A percentile compares a stretch with the other conserved stretches of the same genome.
Conservation (phyloP, 1,140 invertebrate genomes). For the Dufourea novaeangliae region DNA sequence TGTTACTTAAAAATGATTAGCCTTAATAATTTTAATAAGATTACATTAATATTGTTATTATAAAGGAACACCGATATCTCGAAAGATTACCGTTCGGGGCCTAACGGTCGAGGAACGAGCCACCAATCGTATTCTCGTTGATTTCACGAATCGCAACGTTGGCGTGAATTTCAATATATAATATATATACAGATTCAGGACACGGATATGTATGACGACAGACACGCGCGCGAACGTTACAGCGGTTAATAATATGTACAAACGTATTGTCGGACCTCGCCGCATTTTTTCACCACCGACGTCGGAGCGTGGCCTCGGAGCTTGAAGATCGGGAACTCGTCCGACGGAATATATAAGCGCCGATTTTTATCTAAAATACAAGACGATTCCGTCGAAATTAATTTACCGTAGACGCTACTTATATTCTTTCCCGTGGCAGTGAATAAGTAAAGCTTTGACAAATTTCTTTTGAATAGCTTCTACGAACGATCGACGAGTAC, state of each 20-base stretch:
- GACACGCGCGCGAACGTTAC: constrained; percentile 48
- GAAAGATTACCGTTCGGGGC: background rate
- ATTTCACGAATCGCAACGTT: constrained; percentile 11
- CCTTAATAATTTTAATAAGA: too few relatives aligned
- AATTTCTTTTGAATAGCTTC: background rate
- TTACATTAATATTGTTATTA: too few relatives aligned
- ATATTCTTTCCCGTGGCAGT: constrained; percentile 14
- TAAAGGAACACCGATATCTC: too few relatives aligned
- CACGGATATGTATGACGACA: constrained; percentile 74
- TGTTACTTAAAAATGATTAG: background rate
- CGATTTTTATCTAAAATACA: background rate
- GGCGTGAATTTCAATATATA: background rate
- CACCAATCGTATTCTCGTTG: constrained; percentile 54
- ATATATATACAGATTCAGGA: constrained; percentile 69
- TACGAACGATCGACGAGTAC: background rate
- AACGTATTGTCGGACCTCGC: constrained; percentile 61
- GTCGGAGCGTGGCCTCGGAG: background rate
- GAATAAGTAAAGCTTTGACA: background rate
- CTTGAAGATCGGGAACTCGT: constrained; percentile 16
- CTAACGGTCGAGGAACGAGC: constrained; percentile 8
- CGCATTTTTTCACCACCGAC: constrained; percentile 21
- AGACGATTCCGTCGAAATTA: background rate
- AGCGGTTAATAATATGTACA: constrained; percentile 56
- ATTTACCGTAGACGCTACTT: background rate
- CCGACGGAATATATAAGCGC: background rate